Evolutionary conservation across 2,113 vertebrate species (phyloP), one percentile per base, ranked within the genome.

Genomic region (Lipophrys pholis): DNA sequence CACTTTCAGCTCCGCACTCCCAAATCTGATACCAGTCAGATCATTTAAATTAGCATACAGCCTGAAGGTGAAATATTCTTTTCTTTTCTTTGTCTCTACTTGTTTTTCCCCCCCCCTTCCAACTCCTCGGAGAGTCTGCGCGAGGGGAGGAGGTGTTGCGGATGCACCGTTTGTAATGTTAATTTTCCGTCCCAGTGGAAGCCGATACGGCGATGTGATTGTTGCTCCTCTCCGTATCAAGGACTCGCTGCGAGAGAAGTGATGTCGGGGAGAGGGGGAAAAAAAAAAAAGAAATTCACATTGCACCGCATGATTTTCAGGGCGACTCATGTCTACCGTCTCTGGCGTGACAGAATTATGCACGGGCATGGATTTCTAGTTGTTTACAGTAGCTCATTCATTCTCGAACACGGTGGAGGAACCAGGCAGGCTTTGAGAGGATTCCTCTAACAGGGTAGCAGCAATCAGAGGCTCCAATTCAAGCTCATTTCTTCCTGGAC

Each of bases 121-220:
- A 52, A 60, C 63, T 79, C 81, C 65, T 38, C 53, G 38, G 82
- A 81, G 80, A 80, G 55, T 68, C 52, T 45, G 39, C n/a, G 1
- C 11, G 48, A 43, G 66, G 46, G 66, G 81, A 76, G 82, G 71
- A 69, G 66, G 36, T 78, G 69, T 69, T 87, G 64, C 41, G 43
- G 73, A 87, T 79, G 66, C 40, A 52, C 54, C 85, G 77, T 91
- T 90, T 91, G 86, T 89, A 81, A 87, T 91, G 89, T 88, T 88
- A 88, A 90, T 89, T 90, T 83, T 51, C 11, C 52, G 58, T 87
- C 86, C 83, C 85, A 10, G 76, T 36, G 73, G 82, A 82, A 75
- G 80, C 52, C 49, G 50, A 83, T 87, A 21, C 68, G 81, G 68
- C 64, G 53, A 66, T 85, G 86, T 85, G 78, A 85, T 85, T 87